Base-by-base conservation (phyloP, 2,797 vertebrate species). In the Eleutherodactylus coqui region DNA sequence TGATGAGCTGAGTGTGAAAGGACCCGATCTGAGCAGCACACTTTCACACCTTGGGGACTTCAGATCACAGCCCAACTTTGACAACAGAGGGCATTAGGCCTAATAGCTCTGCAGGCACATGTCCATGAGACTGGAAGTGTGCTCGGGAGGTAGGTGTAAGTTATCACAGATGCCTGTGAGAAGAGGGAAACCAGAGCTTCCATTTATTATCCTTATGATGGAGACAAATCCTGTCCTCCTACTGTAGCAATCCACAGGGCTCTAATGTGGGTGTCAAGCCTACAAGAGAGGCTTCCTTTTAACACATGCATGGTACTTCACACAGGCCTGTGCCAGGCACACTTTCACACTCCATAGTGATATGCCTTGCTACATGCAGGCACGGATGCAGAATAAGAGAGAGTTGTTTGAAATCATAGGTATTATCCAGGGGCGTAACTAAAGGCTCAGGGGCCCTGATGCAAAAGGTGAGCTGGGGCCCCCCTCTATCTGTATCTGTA, bases 61-160 rank as follows among this genome's bases (percentile, higher is more conserved):
- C 79, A 78, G 75, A 85, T 85, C 47, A 13, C 45, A 64, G 58
- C 17, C 72, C 41, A 43, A 7, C 36, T 45, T 19, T 47, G 36
- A 75, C 70, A 76, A 75, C 55, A 84, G 21, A 45, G 49, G 24
- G 19, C 41, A 70, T 78, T 70, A 85, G 47, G 19, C 16, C 34
- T 85, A 85, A 85, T 85, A 8, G 7, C 13, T n/a, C 29, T 21
- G 45, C 6, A n/a, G 82, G 21, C 72, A 24, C 38, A 38, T 53
- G 83, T 79, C 58, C 47, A 85, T 78, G 75, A 29, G 62, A 27
- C 58, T 67, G 83, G 75, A 67, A 79, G 62, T 79, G 83, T 85
- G 83, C 83, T 60, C 41, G 43, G 41, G 47, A 85, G 19, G 11
- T 5, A 21, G 32, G 47, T 75, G 82, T 75, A 29, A 75, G 43